phyloP scores from a whole-genome alignment of 2,888 invertebrate genomes.

The Parapristionchus giblindavisi region DNA sequence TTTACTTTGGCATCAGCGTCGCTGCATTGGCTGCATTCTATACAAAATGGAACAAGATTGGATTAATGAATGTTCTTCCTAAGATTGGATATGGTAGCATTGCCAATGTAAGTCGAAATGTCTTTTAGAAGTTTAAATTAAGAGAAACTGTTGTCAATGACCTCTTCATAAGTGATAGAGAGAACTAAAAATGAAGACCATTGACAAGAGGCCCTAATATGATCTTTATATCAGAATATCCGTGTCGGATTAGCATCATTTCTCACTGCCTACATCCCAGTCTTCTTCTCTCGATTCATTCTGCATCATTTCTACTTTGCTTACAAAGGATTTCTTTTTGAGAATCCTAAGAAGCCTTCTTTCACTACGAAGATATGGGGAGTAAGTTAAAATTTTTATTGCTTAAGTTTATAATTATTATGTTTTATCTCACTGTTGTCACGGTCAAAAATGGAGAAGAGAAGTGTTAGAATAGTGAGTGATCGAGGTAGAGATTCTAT shows the following conservation, averaged over 20 bases:
- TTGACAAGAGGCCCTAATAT: no score
- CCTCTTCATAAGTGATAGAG: neutral
- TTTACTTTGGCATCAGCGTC: neutral
- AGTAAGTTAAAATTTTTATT: constrained; percentile 43
- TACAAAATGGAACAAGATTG: neutral
- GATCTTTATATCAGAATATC: neutral
- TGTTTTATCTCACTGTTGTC: no score
- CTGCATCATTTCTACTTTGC: constrained; percentile 58
- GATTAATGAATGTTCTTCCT: neutral
- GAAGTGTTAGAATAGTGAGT: neutral
- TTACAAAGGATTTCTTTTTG: constrained; percentile 64
- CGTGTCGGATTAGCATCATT: constrained; percentile 40
- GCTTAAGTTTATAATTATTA: no score
- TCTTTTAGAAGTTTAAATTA: neutral
- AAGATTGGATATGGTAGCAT: neutral
- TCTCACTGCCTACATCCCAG: constrained; percentile 44
- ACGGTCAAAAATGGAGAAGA: no score
- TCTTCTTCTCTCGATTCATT: constrained; percentile 50
- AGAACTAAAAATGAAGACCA: neutral
- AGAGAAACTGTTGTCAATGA: neutral
- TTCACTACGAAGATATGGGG: constrained; percentile 61
- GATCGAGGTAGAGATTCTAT: neutral
- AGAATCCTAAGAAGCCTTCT: constrained; percentile 61
- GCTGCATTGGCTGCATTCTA: constrained; percentile 26
- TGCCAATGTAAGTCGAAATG: neutral